Conservation (phyloP, 2,113 vertebrate species). For the Hylia prasina region DNA sequence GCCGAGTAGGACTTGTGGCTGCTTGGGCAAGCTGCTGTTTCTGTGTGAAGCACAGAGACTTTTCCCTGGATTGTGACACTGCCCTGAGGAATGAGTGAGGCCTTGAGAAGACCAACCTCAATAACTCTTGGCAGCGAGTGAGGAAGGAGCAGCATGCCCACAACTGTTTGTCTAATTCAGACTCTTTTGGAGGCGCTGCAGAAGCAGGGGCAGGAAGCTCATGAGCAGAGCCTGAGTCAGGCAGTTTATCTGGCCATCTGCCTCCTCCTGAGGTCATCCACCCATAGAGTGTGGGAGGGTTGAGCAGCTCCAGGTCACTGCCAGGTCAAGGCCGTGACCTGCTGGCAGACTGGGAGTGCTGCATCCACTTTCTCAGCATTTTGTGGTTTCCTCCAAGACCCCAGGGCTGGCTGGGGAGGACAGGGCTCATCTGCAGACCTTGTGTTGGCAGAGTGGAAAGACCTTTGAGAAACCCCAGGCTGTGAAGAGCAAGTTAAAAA, state of each 20-base stretch:
- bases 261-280: neutral
- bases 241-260: conserved; percentile 3
- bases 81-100: neutral
- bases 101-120: neutral
- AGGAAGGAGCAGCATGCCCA: neutral
- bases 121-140: neutral
- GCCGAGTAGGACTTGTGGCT: neutral
- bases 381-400: neutral
- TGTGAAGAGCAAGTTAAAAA: neutral
- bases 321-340: neutral
- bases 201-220: neutral
- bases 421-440: neutral
- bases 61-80: neutral
- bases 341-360: rapidly evolving
- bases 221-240: neutral
- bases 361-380: rapidly evolving
- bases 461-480: neutral
- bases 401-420: neutral
- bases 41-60: neutral
- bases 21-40: neutral
- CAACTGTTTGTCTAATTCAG: neutral
- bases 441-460: neutral
- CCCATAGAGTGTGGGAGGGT: neutral
- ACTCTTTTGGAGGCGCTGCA: neutral
- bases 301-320: neutral